Conservation (phyloP, 2,113 vertebrate species). For the Neodon shergylaensis region DNA sequence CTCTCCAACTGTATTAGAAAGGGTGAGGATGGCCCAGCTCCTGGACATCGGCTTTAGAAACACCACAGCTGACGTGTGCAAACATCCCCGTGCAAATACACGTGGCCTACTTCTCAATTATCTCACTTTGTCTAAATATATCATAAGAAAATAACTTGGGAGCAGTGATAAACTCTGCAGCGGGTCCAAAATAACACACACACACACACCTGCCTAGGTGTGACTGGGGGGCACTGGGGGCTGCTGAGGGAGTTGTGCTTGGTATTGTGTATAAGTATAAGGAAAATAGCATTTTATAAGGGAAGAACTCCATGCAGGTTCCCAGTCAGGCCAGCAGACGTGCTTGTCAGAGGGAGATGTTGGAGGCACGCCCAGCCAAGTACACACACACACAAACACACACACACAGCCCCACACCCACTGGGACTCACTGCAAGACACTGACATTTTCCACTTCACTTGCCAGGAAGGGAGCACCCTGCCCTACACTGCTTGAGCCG, state of each 20-base stretch:
- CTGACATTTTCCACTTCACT: conserved; percentile 74
- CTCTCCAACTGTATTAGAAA: conserved; percentile 82
- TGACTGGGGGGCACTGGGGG: background rate
- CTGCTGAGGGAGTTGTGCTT: background rate
- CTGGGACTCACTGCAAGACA: conserved; percentile 58
- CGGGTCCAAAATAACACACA: conserved; percentile 58
- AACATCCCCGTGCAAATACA: conserved; percentile 86
- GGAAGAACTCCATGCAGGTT: background rate
- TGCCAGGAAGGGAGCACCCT: conserved; percentile 75
- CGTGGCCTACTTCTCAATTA: conserved; percentile 79
- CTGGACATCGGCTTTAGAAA: conserved; percentile 80
- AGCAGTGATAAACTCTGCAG: conserved; percentile 84
- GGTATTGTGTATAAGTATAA: background rate
- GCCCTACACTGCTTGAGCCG: conserved; percentile 16
- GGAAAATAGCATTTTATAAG: background rate
- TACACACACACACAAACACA: background rate
- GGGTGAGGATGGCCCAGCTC: conserved; percentile 78
- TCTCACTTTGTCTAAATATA: conserved; percentile 87
- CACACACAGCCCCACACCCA: conserved; percentile 44
- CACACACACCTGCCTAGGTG: background rate
- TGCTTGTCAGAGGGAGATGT: conserved; percentile 49
- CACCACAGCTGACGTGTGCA: conserved; percentile 83
- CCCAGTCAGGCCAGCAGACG: background rate
- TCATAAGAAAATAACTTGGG: conserved; percentile 85
- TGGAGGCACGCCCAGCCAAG: conserved; percentile 21